Evolutionary conservation across 2,797 vertebrate genomes (phyloP), one percentile per base, ranked within the genome.

Genomic region (Sparus aurata): DNA sequence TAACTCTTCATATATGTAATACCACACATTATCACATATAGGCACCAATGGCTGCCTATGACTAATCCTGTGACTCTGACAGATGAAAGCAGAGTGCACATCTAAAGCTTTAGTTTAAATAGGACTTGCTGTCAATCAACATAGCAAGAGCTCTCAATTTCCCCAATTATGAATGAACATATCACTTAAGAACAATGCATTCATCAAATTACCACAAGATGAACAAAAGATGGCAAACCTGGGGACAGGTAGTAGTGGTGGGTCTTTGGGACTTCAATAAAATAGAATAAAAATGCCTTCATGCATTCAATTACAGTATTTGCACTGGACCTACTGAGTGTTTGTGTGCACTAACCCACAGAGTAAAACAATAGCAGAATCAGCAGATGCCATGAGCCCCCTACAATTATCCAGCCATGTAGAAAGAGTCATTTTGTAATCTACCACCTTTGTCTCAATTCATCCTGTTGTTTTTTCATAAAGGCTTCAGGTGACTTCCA

Each of bases 1-100:
- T 84, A 79, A 79, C 79, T 84, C 71, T 76, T 79, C 61, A 76
- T 80, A 59, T 38, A 54, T 49, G 73, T 63, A 69, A 54, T 11
- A 17, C 25, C 7, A 22, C 66, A 50, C 52, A 70, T 85, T 46
- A 79, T 77, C 22, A 22, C 55, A 27, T 27, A 27, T 27, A 27
- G 27, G 27, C 46, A 43, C 17, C 11, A 11, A 60, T 18, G 68
- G 46, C 52, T 17, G 4, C 2, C 34, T 41, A 27, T 66, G 67
- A 78, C 53, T 60, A 66, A 69, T 77, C 18, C 34, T 34, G 17
- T n/a, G 53, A 53, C 15, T 18, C 46, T 18, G 25, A 73, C n/a
- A 23, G 45, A 62, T 41, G 12, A 22, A 4, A 1, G 30, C 52
- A 16, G 45, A 22, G 17, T 61, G 8, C 25, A 27, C 43, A 4